Evolutionary conservation across 2,113 vertebrate species (phyloP), one percentile per base, ranked within the genome.

Genomic region (Bungarus multicinctus): DNA sequence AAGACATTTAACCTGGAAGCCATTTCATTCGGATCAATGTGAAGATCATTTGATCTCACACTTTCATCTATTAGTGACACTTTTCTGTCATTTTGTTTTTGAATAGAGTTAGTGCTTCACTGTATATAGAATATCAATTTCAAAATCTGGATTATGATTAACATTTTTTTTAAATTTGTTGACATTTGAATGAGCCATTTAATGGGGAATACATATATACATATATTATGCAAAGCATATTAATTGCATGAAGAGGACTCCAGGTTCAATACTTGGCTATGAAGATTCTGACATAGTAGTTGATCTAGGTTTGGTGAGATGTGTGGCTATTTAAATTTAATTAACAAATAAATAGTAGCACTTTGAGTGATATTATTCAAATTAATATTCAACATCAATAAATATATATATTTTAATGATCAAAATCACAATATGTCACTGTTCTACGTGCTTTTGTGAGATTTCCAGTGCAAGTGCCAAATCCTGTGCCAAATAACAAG

Each of bases 1-100:
- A 93, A 90, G 50, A 94, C 55, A 89, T 94, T n/a, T 93, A 91
- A 91, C 89, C 90, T 93, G 91, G 91, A 95, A 94, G 93, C 69
- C 93, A 39, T 81, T 69, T 87, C 88, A 60, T 85, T 95, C 58
- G 94, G 64, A 34, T 91, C 89, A 58, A 53, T 94, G 58, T 27
- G 54, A 88, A 88, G 86, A 89, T 10, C 27, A 64, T 57, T 92
- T 81, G 91, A 89, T 85, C 53, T 47, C 64, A 6, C 16, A 14
- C 87, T 89, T 85, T 89, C 16, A 92, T 89, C 87, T 92, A 89
- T 89, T 92, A 92, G 39, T 52, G 57, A 34, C 4, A 22, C 16
- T 20, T 57, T 74, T 47, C 88, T 25, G 27, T 30, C 39, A n/a
- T 53, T 92, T 53, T 74, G 27, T 27, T 92, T 34, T 10, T 47